These are phyloP conservation scores for Hemitrygon akajei DNA, from an alignment of 2,797 vertebrate species.

Conservation along the genomic window DNA sequence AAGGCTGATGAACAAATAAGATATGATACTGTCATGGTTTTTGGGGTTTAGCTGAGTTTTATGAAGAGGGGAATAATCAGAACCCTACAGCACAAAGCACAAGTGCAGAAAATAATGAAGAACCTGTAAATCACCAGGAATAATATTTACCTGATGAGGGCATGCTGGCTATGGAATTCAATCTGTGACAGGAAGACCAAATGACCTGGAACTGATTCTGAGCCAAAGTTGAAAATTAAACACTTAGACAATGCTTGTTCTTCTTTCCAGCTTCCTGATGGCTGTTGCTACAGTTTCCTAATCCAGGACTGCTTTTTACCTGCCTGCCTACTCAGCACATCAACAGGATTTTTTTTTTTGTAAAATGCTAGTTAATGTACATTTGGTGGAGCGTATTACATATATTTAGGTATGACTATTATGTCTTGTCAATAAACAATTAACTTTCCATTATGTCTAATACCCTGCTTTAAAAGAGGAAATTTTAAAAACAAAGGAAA, in stretches of 20 bases:
- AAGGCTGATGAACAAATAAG: too few species aligned
- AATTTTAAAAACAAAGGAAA: neutral
- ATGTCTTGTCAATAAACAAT: neutral
- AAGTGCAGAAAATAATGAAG: too few species aligned
- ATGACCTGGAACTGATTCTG: neutral
- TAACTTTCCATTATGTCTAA: neutral
- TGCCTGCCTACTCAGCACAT: neutral
- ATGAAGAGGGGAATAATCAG: too few species aligned
- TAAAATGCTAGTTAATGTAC: too few species aligned
- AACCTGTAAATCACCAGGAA: too few species aligned
- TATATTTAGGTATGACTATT: too few species aligned
- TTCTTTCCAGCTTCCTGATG: neutral
- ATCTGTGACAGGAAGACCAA: neutral
- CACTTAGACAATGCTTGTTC: neutral
- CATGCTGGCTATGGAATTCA: neutral
- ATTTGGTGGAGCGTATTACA: too few species aligned
- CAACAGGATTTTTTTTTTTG: too few species aligned
- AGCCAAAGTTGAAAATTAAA: neutral
- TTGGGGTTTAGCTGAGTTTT: too few species aligned
- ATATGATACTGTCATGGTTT: too few species aligned
- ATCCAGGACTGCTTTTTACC: neutral
- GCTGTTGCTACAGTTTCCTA: neutral
- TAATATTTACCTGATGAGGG: neutral
- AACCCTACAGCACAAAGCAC: too few species aligned
- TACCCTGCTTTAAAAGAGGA: neutral